Evolutionary conservation across 30 jellyfish, hydroid and myxozoan genomes (phyloP).

Genomic region (Sanderia malayensis): DNA sequence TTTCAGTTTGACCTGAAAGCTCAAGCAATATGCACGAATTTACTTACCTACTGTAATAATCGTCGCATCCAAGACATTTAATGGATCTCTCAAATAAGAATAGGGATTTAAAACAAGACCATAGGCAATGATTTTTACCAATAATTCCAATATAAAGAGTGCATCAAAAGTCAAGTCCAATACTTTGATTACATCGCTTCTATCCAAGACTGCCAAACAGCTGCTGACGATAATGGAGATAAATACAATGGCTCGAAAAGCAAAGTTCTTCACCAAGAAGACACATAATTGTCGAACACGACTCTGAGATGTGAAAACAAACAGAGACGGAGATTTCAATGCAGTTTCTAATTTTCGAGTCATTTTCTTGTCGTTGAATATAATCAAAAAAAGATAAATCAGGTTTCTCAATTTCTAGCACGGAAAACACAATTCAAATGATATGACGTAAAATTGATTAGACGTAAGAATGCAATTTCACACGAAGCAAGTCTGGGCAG

Average conservation of each 20-base stretch:
- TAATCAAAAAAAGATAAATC: too few species aligned
- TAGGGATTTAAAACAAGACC: slow-evolving; percentile 58
- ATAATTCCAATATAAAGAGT: slow-evolving; percentile 51
- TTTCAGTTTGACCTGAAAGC: too few species aligned
- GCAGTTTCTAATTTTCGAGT: not conserved
- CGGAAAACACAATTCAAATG: too few species aligned
- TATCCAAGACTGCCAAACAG: slow-evolving; percentile 1
- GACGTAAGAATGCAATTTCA: too few species aligned
- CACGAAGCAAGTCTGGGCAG: too few species aligned
- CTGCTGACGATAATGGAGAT: slow-evolving; percentile 53
- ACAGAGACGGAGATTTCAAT: slow-evolving; percentile 37
- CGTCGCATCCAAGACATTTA: slow-evolving; percentile 62
- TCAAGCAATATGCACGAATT: too few species aligned
- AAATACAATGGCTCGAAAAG: slow-evolving; percentile 18
- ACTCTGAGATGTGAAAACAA: slow-evolving; percentile 40
- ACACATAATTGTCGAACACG: slow-evolving; percentile 27
- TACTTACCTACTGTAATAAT: slow-evolving; percentile 31
- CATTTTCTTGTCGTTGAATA: not conserved
- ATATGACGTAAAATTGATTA: too few species aligned
- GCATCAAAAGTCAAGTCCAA: slow-evolving; percentile 16
- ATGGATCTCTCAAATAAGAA: slow-evolving; percentile 68
- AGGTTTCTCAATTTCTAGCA: too few species aligned
- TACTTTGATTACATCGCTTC: not conserved
- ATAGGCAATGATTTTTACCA: slow-evolving; percentile 61
- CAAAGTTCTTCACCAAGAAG: slow-evolving; percentile 29